A percentile compares a stretch with the other conserved stretches of the same genome.
Evolutionary conservation across 1,140 invertebrate species (phyloP).

Genomic region (Sinonovacula constricta): DNA sequence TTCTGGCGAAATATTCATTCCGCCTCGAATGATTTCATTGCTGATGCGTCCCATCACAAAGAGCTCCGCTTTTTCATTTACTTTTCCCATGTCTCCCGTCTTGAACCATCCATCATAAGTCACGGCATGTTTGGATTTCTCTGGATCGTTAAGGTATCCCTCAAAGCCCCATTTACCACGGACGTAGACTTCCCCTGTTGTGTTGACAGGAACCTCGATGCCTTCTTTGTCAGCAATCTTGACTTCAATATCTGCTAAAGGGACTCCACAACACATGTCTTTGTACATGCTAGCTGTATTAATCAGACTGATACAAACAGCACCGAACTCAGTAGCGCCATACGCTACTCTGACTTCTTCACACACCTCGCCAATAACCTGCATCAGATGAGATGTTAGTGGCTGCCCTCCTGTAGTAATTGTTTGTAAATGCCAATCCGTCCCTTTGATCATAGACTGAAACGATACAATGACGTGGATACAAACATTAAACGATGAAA

Average conservation of each 20-base stretch:
- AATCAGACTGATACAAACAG: too few species aligned
- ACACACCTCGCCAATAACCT: conserved; percentile 6
- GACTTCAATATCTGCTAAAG: conserved; percentile 18
- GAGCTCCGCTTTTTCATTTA: conserved; percentile 55
- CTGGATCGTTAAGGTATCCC: conserved; percentile 85
- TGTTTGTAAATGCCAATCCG: conserved; percentile 19
- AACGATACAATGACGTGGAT: too few species aligned
- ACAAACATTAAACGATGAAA: too few species aligned
- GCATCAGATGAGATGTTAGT: not conserved
- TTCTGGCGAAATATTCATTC: conserved; percentile 41
- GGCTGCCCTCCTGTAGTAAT: conserved; percentile 24
- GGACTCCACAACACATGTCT: conserved; percentile 3
- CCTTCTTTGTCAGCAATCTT: conserved; percentile 43
- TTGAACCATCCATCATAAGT: conserved; percentile 78
- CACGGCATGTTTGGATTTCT: conserved; percentile 74
- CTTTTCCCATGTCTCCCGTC: conserved; percentile 76
- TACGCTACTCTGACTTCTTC: not conserved
- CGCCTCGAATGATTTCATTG: conserved; percentile 48
- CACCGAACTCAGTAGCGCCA: conserved; percentile 3
- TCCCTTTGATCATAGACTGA: too few species aligned
- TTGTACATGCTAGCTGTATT: too few species aligned
- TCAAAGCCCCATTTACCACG: conserved; percentile 64
- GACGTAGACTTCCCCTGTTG: conserved; percentile 33
- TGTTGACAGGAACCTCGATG: not conserved
- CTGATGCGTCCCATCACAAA: conserved; percentile 35